Evolutionary conservation across 92 coral and sea anemone genomes (phyloP), one percentile per base, ranked within the genome.

Genomic region (Plumapathes pennacea): DNA sequence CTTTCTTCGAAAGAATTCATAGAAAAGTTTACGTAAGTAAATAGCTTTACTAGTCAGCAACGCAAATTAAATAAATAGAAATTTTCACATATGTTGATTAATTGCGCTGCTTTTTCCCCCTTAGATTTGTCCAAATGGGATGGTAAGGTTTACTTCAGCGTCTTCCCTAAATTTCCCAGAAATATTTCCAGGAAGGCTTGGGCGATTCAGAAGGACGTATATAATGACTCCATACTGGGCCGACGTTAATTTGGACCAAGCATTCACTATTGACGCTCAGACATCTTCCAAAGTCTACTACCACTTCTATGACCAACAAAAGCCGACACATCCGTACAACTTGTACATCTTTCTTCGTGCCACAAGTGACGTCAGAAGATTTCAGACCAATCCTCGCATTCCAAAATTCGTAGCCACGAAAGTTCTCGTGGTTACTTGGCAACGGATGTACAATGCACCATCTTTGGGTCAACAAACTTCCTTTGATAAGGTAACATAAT

Each of bases 351-450:
- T 77, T n/a, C 22, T 43, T 14, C 72, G 84, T 18, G 84, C 72
- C 14, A 70, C 60, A 71, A 29, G 37, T 6, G 84, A 77, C 19
- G 84, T 77, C 1, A 59, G 44, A 4, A 60, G 32, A 8, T 77
- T 57, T 21, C 84, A 77, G 32, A 54, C 60, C 8, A 68, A 51
- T 21, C 84, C 84, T 24, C 39, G 59, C 0, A 46, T 69, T 61
- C 63, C 60, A 9, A 46, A 33, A 17, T 77, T 77, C 37, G 40
- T 56, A 11, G 79, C 84, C 43, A 51, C 36, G 32, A 69, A 72
- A 78, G 62, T 44, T 9, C 52, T 77, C 34, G 71, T 70, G 27
- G 84, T 77, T 65, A 77, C 84, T 22, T 77, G 84, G 84, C 71
- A 51, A 7, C 65, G 71, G 46, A 40, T 77, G 1, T 62, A 77